Base-by-base conservation (phyloP, 2,113 vertebrate genomes). In the Zootoca vivipara region DNA sequence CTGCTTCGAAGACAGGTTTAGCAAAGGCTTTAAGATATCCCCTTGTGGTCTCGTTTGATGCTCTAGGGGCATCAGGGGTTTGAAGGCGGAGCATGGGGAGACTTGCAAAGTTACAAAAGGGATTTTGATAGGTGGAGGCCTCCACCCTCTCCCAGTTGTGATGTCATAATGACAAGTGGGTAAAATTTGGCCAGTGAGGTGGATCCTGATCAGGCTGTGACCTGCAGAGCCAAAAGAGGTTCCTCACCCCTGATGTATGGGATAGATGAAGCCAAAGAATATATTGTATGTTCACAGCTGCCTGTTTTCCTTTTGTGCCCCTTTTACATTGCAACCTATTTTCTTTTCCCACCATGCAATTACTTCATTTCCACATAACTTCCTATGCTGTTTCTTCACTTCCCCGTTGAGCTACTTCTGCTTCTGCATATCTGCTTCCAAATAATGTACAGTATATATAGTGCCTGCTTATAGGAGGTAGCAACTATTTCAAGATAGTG, bases 331-430 rank as follows among this genome's bases (percentile, higher is more conserved):
- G 5, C 7, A 4, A 24, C 26, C 15, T 72, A 0, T 79, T 9
- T 56, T 56, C 15, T 80, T 86, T 26, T 7, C 46, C 22, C 40
- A 79, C 5, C 24, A 56, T 38, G 46, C n/a, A 58, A 7, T 80
- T 72, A 22, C 79, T 87, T 70, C 16, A 87, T 80, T 80, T 87
- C 64, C 64, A 70, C n/a, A 72, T 58, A 56, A 28, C 26, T 86
- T 46, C 35, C 30, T 52, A 79, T 35, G 15, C 22, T 69, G 10
- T 38, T 10, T 56, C 70, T 78, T 84, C n/a, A 38, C n/a, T 70
- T 84, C 42, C 87, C 72, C 40, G 42, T 72, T 77, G 9, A n/a
- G 28, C 46, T 30, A 73, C 78, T 81, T 81, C 65, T 87, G n/a
- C 46, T 87, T 56, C 85, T 67, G 28, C 58, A 52, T 67, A 9